Evolutionary conservation across 2,888 invertebrate genomes (phyloP), one percentile per base, ranked within the genome.

Genomic region (Drepanosiphum platanoidis): DNA sequence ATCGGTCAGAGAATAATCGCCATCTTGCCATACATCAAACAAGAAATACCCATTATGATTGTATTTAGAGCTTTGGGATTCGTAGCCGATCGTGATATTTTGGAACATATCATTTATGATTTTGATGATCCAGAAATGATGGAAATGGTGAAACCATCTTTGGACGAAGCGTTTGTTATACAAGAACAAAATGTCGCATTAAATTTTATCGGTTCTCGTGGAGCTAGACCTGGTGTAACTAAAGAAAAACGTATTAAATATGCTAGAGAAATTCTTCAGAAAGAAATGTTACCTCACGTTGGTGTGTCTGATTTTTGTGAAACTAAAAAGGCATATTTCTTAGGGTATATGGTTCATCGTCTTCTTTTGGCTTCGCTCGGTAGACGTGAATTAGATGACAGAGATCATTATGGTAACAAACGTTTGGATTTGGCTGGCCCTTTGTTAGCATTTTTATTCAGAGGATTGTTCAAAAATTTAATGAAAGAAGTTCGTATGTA

Each of bases 71-170:
- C 99, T n/a, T 91, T 98, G 86, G 99, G 99, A 58, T 99, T 99
- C 91, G 99, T 99, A 70, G 98, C 99, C 13, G 99, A 99, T 91
- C 93, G 99, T 89, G 99, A 99, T 91, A 99, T 99, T 89, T 92
- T 99, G 34, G 99, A 99, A 89, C 99, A 99, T 89, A 99, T 99
- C 87, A 99, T 99, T 89, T 99, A 99, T 90, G 99, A 99, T 90
- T 99, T 99, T 91, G 98, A 99, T 90, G 99, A 99, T 91, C 99
- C 98, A 11, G 99, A 99, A 92, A 99, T 99, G 98, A 99, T 99
- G 99, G 99, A 99, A 93, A 99, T 99, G 98, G 98, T 91, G 86
- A 99, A 99, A 90, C 99, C 99, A 0, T 99, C 99, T 0, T 91
- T 99, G 86, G 99, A 99, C 91, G 99, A 99, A 91, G 99, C 99